These are phyloP conservation scores for Pterois miles DNA, from an alignment of 2,797 vertebrate genomes.

Conservation along the genomic window DNA sequence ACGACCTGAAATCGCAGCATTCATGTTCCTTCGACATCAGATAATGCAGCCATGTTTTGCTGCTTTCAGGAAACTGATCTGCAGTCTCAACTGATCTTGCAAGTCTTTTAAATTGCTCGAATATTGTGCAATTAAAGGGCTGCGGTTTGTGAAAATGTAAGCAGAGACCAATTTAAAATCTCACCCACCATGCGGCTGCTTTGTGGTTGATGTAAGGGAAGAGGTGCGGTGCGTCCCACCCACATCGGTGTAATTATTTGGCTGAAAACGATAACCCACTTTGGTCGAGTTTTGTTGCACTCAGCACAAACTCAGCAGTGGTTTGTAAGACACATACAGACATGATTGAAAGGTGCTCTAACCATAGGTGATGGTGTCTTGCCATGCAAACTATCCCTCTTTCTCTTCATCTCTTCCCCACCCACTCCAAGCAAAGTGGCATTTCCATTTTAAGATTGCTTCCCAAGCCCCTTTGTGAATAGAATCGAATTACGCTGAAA, in stretches of 20 bases:
- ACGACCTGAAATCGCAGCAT: conserved; percentile 40
- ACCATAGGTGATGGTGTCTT: conserved; percentile 51
- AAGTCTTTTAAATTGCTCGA: conserved; percentile 32
- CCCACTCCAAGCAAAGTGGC: conserved; percentile 72
- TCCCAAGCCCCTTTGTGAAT: conserved; percentile 81
- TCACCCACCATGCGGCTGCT: conserved; percentile 11
- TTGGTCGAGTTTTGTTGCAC: conserved; percentile 48
- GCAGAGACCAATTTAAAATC: conserved; percentile 48
- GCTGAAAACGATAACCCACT: conserved; percentile 61
- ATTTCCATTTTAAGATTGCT: conserved; percentile 86
- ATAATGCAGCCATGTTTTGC: not conserved
- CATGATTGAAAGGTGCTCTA: conserved; percentile 62
- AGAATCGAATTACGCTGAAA: conserved; percentile 83
- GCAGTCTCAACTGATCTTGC: conserved; percentile 2
- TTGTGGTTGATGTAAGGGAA: conserved; percentile 22
- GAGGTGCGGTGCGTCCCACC: conserved; percentile 31
- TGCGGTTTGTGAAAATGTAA: conserved; percentile 51
- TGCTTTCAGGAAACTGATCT: conserved; percentile 29
- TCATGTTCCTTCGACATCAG: conserved; percentile 7
- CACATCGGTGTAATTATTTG: conserved; percentile 52
- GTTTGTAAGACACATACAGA: conserved; percentile 34
- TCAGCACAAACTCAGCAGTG: conserved; percentile 63
- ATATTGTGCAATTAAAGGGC: conserved; percentile 41
- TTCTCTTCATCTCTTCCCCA: conserved; percentile 38
- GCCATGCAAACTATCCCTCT: conserved; percentile 60